phyloP scores from a whole-genome alignment of 1,140 invertebrate genomes.

The Plodia interpunctella region DNA sequence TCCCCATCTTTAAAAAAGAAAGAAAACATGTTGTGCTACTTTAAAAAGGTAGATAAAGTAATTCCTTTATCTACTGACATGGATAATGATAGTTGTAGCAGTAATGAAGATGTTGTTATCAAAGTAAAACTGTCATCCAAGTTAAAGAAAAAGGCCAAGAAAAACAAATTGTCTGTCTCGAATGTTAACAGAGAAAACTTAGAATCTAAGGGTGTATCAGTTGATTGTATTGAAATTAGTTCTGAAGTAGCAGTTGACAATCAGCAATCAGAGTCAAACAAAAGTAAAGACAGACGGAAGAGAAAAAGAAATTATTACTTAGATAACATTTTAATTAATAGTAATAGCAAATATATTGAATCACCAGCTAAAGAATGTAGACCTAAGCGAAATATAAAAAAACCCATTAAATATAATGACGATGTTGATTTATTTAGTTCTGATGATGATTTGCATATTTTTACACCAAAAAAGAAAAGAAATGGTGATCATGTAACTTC shows the following conservation, averaged over 20 bases:
- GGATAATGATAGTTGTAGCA: conserved; percentile 25
- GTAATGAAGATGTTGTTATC: conserved; percentile 30
- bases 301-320: conserved; percentile 21
- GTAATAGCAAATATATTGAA: conserved; percentile 4
- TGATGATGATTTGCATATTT: conserved; percentile 65
- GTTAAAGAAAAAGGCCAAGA: conserved; percentile 43
- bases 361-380: conserved; percentile 14
- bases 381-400: conserved; percentile 56
- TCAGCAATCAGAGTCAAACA: too few species aligned
- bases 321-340: not conserved
- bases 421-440: conserved; percentile 49
- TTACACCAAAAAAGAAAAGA: conserved; percentile 66
- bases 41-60: conserved; percentile 61
- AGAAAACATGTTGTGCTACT: conserved; percentile 78
- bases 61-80: conserved; percentile 11
- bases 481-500: conserved; percentile 22
- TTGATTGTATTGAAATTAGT: not conserved
- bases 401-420: conserved; percentile 62
- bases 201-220: not conserved
- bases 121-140: conserved; percentile 53
- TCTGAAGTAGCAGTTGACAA: not conserved
- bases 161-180: conserved; percentile 33
- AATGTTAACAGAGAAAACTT: conserved; percentile 8
- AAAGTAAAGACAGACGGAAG: conserved; percentile 21
- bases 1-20: conserved; percentile 78